Conservation (phyloP, 1,140 invertebrate species). For the Trichonephila inaurata region DNA sequence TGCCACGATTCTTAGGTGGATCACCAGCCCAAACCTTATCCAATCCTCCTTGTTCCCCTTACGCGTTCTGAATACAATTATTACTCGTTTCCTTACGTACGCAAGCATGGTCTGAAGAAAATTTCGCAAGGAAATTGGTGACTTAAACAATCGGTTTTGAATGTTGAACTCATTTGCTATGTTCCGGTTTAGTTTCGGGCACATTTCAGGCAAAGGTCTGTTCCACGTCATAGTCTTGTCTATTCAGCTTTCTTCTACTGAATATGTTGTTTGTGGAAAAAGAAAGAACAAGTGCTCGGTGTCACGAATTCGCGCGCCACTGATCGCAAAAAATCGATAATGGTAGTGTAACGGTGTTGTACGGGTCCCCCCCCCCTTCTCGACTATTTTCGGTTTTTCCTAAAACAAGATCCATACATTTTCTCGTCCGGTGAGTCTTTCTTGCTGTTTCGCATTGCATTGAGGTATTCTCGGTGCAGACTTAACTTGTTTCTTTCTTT, state of each 20-base stretch:
- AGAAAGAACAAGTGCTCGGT: not conserved
- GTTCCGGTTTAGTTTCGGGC: not conserved
- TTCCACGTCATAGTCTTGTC: not conserved
- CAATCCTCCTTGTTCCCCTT: not conserved
- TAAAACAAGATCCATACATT: not conserved
- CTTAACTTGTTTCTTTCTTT: not conserved
- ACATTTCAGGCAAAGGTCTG: not conserved
- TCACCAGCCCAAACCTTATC: not conserved
- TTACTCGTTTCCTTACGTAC: not conserved
- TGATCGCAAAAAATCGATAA: slow-evolving; percentile 52
- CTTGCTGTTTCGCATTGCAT: not conserved
- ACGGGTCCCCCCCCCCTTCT: too few relatives aligned
- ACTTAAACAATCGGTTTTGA: slow-evolving; percentile 8
- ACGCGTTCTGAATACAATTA: not conserved
- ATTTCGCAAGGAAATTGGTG: slow-evolving; percentile 11
- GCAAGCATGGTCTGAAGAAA: not conserved
- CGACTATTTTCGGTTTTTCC: not conserved
- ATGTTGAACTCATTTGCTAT: slow-evolving; percentile 9
- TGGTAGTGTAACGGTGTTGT: not conserved
- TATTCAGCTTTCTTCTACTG: not conserved
- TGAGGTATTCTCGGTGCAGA: not conserved
- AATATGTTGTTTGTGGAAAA: too few relatives aligned
- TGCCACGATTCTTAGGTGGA: not conserved
- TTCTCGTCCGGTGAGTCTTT: not conserved
- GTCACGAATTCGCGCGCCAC: slow-evolving; percentile 27